A percentile compares a stretch with the other conserved stretches of the same genome.
Evolutionary conservation across 2,113 vertebrate species (phyloP).

Genomic region (Semnopithecus entellus): DNA sequence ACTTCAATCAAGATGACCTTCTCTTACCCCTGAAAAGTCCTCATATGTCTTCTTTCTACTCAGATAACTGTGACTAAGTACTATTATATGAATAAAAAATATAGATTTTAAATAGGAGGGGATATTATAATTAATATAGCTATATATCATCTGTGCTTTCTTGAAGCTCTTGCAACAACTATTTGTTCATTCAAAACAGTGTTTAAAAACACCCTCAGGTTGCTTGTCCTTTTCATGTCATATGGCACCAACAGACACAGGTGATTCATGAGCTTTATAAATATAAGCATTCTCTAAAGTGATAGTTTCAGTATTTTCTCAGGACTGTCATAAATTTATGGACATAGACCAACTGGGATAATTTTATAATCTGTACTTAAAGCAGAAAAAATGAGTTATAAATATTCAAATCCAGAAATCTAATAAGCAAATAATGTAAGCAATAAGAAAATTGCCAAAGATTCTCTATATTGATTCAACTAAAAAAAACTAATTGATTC

Average conservation of each 20-base stretch:
- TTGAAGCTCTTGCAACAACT: not conserved
- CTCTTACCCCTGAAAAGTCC: not conserved
- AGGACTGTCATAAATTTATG: not conserved
- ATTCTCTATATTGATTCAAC: not conserved
- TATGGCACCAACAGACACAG: not conserved
- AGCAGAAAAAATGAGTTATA: not conserved
- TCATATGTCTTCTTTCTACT: constrained; percentile 38
- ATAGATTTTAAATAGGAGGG: constrained; percentile 3
- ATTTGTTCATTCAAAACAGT: constrained; percentile 34
- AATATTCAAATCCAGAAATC: not conserved
- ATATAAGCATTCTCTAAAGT: not conserved
- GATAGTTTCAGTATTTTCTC: not conserved
- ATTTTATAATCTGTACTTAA: not conserved
- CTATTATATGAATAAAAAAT: not conserved
- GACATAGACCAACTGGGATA: not conserved
- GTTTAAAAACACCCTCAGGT: not conserved
- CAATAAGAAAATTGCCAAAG: not conserved
- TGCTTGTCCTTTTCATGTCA: not conserved
- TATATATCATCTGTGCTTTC: not conserved
- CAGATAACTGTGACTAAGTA: constrained; percentile 38
- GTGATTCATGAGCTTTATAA: not conserved
- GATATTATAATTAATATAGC: not conserved
- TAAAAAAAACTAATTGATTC: not conserved
- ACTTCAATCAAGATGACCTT: constrained; percentile 20
- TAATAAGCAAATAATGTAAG: not conserved